These are phyloP conservation scores for Pseudochromis fuscus DNA, from an alignment of 2,797 vertebrate genomes.

Conservation along the genomic window DNA sequence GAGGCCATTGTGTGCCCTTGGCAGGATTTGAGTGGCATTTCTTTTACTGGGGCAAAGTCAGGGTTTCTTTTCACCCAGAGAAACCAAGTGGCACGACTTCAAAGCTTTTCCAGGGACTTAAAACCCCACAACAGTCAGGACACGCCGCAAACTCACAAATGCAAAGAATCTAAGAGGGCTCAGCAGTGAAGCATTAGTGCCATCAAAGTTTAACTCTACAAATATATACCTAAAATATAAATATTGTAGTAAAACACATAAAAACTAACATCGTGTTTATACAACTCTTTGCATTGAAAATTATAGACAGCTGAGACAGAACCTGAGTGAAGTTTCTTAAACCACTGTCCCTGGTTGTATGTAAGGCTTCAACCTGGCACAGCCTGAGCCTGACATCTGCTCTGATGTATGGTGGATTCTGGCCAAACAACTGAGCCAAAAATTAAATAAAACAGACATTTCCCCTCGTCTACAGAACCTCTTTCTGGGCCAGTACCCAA, in stretches of 20 bases:
- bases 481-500: constrained; percentile 53
- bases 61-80: constrained; percentile 78
- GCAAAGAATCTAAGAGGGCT: constrained; percentile 46
- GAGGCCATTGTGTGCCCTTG: constrained; percentile 67
- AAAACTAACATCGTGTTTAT: not conserved
- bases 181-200: constrained; percentile 44
- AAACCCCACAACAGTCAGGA: constrained; percentile 62
- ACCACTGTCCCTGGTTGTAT: constrained; percentile 32
- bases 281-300: not conserved
- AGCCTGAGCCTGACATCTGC: constrained; percentile 52
- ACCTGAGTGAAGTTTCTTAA: constrained; percentile 35
- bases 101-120: constrained; percentile 78
- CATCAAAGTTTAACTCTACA: constrained; percentile 40
- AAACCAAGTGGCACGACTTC: constrained; percentile 83
- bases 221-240: constrained; percentile 30
- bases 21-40: constrained; percentile 75
- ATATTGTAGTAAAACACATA: constrained; percentile 7
- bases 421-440: constrained; percentile 50
- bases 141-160: constrained; percentile 56
- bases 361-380: constrained; percentile 35
- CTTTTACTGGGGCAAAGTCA: constrained; percentile 71
- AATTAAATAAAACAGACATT: constrained; percentile 68
- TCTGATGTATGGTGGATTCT: constrained; percentile 49
- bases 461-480: constrained; percentile 24
- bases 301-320: constrained; percentile 19